Conservation (phyloP, 2,888 invertebrate species). For the Idaea dimidiata region DNA sequence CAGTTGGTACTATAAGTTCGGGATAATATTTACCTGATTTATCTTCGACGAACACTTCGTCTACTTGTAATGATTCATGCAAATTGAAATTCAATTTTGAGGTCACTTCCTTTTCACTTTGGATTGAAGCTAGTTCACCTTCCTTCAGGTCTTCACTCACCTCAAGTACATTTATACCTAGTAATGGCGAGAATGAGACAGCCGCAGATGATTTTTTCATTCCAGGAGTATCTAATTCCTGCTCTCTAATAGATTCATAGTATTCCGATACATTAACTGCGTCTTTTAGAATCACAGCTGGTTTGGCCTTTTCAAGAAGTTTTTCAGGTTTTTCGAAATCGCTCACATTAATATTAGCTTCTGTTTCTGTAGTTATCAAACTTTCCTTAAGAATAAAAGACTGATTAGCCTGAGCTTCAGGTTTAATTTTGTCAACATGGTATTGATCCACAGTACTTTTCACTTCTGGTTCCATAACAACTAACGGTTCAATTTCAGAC, state of each 20-base stretch:
- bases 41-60: constrained; percentile 85
- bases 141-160: constrained; percentile 82
- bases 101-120: constrained; percentile 70
- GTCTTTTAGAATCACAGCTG: constrained; percentile 82
- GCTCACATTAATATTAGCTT: constrained; percentile 70
- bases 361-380: constrained; percentile 80
- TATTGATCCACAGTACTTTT: constrained; percentile 50
- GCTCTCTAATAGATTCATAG: constrained; percentile 82
- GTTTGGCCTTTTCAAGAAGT: constrained; percentile 73
- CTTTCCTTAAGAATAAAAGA: constrained; percentile 56
- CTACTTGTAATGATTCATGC: constrained; percentile 83
- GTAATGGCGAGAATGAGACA: constrained; percentile 80
- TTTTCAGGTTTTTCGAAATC: constrained; percentile 57
- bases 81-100: constrained; percentile 83
- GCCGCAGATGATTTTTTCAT: constrained; percentile 78
- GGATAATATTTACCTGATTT: constrained; percentile 90
- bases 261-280: constrained; percentile 84
- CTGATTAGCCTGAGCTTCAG: constrained; percentile 44
- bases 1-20: constrained; percentile 89
- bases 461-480: constrained; percentile 61
- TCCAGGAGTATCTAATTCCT: constrained; percentile 69
- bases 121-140: constrained; percentile 70
- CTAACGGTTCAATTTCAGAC: constrained; percentile 56
- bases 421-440: constrained; percentile 31
- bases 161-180: constrained; percentile 84